These are phyloP conservation scores for Drosophila sucinea DNA, from an alignment of 1,140 invertebrate genomes.

Conservation along the genomic window DNA sequence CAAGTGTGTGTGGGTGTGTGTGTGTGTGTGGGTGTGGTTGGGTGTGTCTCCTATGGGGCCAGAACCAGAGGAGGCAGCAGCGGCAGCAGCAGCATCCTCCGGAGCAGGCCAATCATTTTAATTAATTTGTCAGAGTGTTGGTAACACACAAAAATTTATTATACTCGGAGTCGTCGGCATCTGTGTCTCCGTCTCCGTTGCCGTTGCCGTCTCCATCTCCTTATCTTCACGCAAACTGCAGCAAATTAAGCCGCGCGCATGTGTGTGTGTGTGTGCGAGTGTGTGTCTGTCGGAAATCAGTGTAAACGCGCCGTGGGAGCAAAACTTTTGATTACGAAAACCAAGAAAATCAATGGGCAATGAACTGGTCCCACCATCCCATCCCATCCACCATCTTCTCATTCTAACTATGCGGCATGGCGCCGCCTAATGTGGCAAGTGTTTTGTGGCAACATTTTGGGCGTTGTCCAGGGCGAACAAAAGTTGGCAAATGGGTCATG, in stretches of 20 bases:
- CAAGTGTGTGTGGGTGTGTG: constrained; percentile 9
- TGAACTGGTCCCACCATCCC: not conserved
- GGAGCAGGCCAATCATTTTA: constrained; percentile 82
- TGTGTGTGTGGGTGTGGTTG: constrained; percentile 1
- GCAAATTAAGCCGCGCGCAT: constrained; percentile 11
- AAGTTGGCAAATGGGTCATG: constrained; percentile 2
- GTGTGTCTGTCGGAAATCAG: constrained; percentile 63
- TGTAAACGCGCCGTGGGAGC: constrained; percentile 72
- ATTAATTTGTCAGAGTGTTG: constrained; percentile 83
- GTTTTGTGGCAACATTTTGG: constrained; percentile 28
- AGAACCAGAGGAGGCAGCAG: not conserved
- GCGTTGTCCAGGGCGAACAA: constrained; percentile 7
- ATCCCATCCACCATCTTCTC: not conserved
- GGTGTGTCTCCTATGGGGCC: constrained; percentile 37
- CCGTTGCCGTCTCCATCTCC: not conserved
- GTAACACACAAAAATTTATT: constrained; percentile 82
- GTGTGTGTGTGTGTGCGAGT: constrained; percentile 23
- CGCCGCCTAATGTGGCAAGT: constrained; percentile 9
- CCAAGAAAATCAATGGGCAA: constrained; percentile 73
- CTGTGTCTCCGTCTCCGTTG: not conserved
- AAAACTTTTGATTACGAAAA: constrained; percentile 78
- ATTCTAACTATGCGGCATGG: constrained; percentile 4
- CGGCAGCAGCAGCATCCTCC: constrained; percentile 24
- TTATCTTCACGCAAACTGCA: constrained; percentile 20
- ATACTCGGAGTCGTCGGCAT: constrained; percentile 51